A percentile compares a stretch with the other conserved stretches of the same genome.
phyloP scores from a whole-genome alignment of 2,113 vertebrate genomes.

The Malurus cyaneus region DNA sequence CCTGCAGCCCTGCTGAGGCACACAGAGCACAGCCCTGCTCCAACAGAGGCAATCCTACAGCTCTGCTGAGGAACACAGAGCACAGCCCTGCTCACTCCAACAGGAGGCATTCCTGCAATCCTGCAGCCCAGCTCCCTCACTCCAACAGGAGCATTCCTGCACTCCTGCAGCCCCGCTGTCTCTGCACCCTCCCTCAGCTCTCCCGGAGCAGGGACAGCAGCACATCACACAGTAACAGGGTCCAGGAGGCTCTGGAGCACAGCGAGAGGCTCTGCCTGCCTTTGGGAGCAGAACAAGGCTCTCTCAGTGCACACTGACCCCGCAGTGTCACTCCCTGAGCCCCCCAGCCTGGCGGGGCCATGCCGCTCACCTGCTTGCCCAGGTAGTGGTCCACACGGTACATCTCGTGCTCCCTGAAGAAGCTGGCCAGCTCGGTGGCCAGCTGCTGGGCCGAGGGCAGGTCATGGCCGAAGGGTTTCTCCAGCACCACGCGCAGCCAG shows the following conservation, averaged over 20 bases:
- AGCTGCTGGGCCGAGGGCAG: constrained; percentile 83
- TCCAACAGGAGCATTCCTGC: background rate
- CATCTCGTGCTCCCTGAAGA: constrained; percentile 93
- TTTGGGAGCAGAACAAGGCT: background rate
- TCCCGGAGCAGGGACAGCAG: background rate
- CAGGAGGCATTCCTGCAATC: too few relatives aligned
- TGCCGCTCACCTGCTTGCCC: constrained; percentile 87
- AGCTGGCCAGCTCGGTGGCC: constrained; percentile 77
- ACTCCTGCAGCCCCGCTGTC: background rate
- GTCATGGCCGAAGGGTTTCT: constrained; percentile 97
- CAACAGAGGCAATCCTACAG: too few relatives aligned
- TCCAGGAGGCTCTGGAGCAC: background rate
- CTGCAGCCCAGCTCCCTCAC: background rate
- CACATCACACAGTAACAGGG: background rate
- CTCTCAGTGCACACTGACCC: background rate
- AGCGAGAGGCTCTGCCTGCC: background rate
- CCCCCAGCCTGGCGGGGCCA: background rate
- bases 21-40: too few relatives aligned
- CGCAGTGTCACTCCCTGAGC: too few relatives aligned
- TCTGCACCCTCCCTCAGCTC: background rate
- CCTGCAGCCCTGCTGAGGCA: background rate
- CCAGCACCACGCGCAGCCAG: constrained; percentile 91
- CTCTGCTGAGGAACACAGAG: background rate
- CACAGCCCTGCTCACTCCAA: background rate
- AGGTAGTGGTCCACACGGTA: constrained; percentile 96